These are phyloP conservation scores for Drosophila tsacasi DNA, from an alignment of 1,140 invertebrate genomes.

Conservation along the genomic window DNA sequence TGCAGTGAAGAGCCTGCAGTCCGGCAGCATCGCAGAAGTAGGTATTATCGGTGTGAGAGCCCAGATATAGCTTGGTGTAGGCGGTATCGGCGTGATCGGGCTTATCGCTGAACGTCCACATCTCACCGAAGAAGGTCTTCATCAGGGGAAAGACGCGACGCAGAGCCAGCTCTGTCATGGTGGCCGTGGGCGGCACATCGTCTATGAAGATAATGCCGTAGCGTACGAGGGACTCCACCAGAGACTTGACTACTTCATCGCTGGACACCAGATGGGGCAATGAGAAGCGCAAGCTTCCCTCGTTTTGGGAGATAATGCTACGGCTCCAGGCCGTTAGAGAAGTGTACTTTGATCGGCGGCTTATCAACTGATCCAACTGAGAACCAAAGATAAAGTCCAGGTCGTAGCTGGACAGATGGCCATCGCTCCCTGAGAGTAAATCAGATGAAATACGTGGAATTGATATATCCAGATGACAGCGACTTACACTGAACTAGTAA, in stretches of 20 bases:
- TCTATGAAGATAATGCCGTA: slow-evolving; percentile 82
- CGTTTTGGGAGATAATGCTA: slow-evolving; percentile 59
- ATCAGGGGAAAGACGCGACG: slow-evolving; percentile 86
- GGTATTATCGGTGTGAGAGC: slow-evolving; percentile 89
- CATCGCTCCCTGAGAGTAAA: slow-evolving; percentile 68
- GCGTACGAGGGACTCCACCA: slow-evolving; percentile 64
- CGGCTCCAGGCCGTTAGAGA: slow-evolving; percentile 67
- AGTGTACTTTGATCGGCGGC: slow-evolving; percentile 49
- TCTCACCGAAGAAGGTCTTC: slow-evolving; percentile 88
- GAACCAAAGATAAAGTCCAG: slow-evolving; percentile 59
- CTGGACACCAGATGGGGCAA: slow-evolving; percentile 42
- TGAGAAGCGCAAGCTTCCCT: slow-evolving; percentile 59
- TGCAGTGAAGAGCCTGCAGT: slow-evolving; percentile 89
- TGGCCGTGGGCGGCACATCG: slow-evolving; percentile 67
- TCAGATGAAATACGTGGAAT: neutral
- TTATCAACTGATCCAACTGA: slow-evolving; percentile 63
- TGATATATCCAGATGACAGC: neutral
- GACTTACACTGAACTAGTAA: slow-evolving; percentile 55
- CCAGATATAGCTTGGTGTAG: slow-evolving; percentile 87
- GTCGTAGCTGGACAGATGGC: slow-evolving; percentile 68
- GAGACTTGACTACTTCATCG: slow-evolving; percentile 47
- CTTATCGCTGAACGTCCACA: slow-evolving; percentile 87
- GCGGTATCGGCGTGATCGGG: slow-evolving; percentile 88
- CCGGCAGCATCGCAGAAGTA: slow-evolving; percentile 91
- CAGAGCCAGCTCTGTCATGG: slow-evolving; percentile 80